Base-by-base conservation (phyloP, 2,113 vertebrate genomes). In the Periophthalmus modestus region DNA sequence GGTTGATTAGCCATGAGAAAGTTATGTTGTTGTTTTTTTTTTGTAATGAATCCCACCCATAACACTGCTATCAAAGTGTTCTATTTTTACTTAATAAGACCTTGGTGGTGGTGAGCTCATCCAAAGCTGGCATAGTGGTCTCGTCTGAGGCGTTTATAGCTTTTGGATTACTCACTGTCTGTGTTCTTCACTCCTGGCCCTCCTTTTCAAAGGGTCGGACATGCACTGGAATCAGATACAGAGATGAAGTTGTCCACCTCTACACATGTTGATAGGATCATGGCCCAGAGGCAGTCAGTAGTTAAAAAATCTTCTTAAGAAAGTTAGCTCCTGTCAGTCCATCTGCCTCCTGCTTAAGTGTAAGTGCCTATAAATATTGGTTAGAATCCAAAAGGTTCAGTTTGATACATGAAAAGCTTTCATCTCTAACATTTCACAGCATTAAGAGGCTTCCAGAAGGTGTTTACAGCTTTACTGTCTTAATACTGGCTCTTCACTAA, bases 211-310 rank as follows among this genome's bases (percentile, higher is more conserved):
- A 87, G 84, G 89, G 86, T 79, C 79, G 82, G 87, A 87, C 91
- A 92, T 93, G 92, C 92, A 91, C 69, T 66, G 71, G 73, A 81
- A 87, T 88, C 77, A 80, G 80, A 82, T 88, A 84, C 85, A 85
- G 73, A 85, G 73, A 81, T 52, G 58, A 77, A 86, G 65, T 75
- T 75, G 78, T 89, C 82, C 85, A 84, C 82, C 84, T 83, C 85
- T 83, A 79, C 72, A 68, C 71, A 59, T 71, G 74, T 71, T 80
- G 69, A 82, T 66, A 65, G 63, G 70, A 88, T 74, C 19, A 77
- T 82, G 63, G 83, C 87, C 82, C 70, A 63, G 23, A 68, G 82
- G 78, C 83, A 85, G 71, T 59, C 57, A 47, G 75, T 85, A 74
- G 66, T 73, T 19, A 21, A 62, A 78, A 86, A 85, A 74, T 71